These are phyloP conservation scores for Zele albiditarsus DNA, from an alignment of 2,888 invertebrate species.

Conservation along the genomic window DNA sequence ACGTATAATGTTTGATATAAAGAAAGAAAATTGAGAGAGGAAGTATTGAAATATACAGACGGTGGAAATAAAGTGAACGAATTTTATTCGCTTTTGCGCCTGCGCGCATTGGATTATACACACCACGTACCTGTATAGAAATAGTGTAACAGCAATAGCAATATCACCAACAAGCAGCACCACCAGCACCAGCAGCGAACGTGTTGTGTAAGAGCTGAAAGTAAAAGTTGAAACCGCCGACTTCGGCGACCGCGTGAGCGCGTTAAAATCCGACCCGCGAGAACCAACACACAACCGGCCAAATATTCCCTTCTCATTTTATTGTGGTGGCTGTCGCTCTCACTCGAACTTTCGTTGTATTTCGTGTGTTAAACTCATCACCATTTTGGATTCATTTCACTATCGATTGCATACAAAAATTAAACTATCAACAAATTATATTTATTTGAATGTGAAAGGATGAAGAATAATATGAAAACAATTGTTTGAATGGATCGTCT, in stretches of 20 bases:
- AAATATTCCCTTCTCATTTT: constrained; percentile 51
- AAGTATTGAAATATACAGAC: constrained; percentile 9
- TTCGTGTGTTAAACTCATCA: not conserved
- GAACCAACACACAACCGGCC: constrained; percentile 50
- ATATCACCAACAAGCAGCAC: constrained; percentile 2
- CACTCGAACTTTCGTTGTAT: constrained; percentile 32
- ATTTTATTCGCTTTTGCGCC: constrained; percentile 39
- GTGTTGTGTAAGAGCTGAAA: constrained; percentile 73
- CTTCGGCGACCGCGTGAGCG: constrained; percentile 62
- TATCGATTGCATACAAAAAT: no score
- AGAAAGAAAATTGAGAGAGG: constrained; percentile 9
- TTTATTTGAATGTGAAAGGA: not conserved
- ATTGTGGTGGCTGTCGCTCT: constrained; percentile 41
- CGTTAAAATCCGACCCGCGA: constrained; percentile 68
- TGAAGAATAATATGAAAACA: not conserved
- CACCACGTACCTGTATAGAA: not conserved
- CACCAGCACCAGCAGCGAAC: constrained; percentile 13
- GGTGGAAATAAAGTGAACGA: constrained; percentile 15
- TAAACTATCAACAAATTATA: not conserved
- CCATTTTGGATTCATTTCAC: no score
- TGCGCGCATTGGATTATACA: constrained; percentile 36
- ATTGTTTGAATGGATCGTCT: not conserved
- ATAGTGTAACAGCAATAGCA: constrained; percentile 19
- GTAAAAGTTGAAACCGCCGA: constrained; percentile 73
- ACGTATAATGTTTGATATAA: not conserved